Evolutionary conservation across 2,113 vertebrate species (phyloP).

Genomic region (Menura novaehollandiae): DNA sequence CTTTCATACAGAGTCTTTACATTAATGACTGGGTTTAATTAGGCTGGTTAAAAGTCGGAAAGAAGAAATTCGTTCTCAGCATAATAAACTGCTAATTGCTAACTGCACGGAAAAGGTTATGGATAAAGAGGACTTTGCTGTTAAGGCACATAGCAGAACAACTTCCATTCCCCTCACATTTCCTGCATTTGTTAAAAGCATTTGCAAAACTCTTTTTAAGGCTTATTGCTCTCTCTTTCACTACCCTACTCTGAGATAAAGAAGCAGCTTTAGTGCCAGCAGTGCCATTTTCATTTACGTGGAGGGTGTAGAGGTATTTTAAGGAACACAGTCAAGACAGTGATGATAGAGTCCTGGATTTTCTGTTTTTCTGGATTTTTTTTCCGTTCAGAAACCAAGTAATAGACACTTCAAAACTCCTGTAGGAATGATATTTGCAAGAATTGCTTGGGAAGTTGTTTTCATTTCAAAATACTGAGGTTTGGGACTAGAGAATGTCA

Average conservation of each 20-base stretch:
- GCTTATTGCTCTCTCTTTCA: not conserved
- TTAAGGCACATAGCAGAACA: not conserved
- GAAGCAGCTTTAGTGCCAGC: not conserved
- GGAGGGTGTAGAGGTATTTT: not conserved
- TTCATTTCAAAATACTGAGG: not conserved
- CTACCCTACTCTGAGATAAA: not conserved
- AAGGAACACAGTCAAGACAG: not conserved
- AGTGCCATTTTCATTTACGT: not conserved
- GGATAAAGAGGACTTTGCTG: not conserved
- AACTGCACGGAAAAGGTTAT: not conserved
- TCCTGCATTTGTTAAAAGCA: not conserved
- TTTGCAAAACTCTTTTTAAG: not conserved
- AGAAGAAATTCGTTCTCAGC: not conserved
- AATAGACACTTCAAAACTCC: not conserved
- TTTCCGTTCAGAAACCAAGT: not conserved
- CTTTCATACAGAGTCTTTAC: conserved; percentile 8
- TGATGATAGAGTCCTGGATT: not conserved
- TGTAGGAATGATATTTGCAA: not conserved
- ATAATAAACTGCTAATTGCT: conserved; percentile 44
- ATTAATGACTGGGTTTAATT: conserved; percentile 50
- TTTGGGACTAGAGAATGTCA: not conserved
- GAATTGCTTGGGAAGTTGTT: not conserved
- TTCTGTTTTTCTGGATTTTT: not conserved
- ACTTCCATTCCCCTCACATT: not conserved
- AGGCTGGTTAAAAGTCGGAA: conserved; percentile 27